phyloP scores from a whole-genome alignment of 1,140 invertebrate species.

The Drosophila lini region DNA sequence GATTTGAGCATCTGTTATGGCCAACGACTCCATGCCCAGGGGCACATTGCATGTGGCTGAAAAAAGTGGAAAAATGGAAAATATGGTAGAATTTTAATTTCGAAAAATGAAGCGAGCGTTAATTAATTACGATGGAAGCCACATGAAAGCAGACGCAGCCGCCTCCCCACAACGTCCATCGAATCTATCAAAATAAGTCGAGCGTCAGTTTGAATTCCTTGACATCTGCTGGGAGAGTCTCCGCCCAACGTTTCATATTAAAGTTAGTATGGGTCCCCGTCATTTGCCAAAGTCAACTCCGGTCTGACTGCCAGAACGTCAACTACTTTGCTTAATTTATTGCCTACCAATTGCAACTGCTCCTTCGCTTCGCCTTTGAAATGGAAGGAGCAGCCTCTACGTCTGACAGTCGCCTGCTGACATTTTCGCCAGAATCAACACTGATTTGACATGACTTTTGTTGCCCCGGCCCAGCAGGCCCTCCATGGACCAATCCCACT shows the following conservation, averaged over 20 bases:
- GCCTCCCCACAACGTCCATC: slow-evolving; percentile 34
- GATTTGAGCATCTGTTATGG: slow-evolving; percentile 93
- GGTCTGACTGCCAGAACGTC: slow-evolving; percentile 63
- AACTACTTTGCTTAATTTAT: slow-evolving; percentile 78
- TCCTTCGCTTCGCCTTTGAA: slow-evolving; percentile 17
- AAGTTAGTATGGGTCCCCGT: slow-evolving; percentile 10
- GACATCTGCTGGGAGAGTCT: not conserved
- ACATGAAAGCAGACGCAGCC: slow-evolving; percentile 16
- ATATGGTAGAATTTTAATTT: slow-evolving; percentile 15
- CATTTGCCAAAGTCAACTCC: slow-evolving; percentile 63
- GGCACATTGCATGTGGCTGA: slow-evolving; percentile 92
- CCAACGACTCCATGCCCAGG: slow-evolving; percentile 95
- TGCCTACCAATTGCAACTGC: slow-evolving; percentile 70
- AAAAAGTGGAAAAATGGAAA: slow-evolving; percentile 4
- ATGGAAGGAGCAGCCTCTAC: slow-evolving; percentile 12
- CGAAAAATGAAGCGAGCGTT: slow-evolving; percentile 27
- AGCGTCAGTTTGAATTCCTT: slow-evolving; percentile 70
- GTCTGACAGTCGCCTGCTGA: slow-evolving; percentile 65
- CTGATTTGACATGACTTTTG: slow-evolving; percentile 82
- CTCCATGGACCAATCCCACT: slow-evolving; percentile 58
- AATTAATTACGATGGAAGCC: slow-evolving; percentile 57
- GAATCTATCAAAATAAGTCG: slow-evolving; percentile 74
- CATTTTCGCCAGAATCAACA: slow-evolving; percentile 80
- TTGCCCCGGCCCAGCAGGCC: slow-evolving; percentile 54
- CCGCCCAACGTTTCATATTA: not conserved